Evolutionary conservation across 2,113 vertebrate species (phyloP).

Genomic region (Natator depressus): DNA sequence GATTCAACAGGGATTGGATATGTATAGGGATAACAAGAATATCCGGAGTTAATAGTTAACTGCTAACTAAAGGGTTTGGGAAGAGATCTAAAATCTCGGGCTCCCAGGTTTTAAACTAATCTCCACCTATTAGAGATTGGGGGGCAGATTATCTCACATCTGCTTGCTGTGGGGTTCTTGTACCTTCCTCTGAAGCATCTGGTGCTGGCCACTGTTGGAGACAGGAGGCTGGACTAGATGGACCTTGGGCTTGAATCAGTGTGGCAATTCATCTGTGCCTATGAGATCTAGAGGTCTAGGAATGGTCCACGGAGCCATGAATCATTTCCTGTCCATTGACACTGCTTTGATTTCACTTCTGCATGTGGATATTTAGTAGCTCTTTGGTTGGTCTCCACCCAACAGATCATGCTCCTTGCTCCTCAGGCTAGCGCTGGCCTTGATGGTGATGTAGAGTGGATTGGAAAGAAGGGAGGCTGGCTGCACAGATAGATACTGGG

Average conservation of each 20-base stretch:
- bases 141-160: neutral
- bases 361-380: neutral
- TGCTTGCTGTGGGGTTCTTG: neutral
- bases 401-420: neutral
- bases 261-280: neutral
- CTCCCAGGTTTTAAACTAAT: neutral
- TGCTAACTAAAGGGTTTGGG: neutral
- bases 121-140: fast-evolving
- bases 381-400: neutral
- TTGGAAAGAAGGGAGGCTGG: neutral
- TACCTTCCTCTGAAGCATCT: neutral
- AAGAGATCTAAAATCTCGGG: neutral
- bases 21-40: neutral
- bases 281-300: neutral
- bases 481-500: fast-evolving
- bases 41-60: neutral
- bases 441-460: neutral
- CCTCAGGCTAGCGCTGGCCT: neutral
- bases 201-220: neutral
- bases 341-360: slow-evolving; percentile 28
- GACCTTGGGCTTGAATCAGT: neutral
- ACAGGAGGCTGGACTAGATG: neutral
- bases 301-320: neutral
- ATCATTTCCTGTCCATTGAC: neutral
- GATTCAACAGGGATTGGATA: neutral